Base-by-base conservation (phyloP, 1,140 invertebrate genomes). In the Aphidius gifuensis region DNA sequence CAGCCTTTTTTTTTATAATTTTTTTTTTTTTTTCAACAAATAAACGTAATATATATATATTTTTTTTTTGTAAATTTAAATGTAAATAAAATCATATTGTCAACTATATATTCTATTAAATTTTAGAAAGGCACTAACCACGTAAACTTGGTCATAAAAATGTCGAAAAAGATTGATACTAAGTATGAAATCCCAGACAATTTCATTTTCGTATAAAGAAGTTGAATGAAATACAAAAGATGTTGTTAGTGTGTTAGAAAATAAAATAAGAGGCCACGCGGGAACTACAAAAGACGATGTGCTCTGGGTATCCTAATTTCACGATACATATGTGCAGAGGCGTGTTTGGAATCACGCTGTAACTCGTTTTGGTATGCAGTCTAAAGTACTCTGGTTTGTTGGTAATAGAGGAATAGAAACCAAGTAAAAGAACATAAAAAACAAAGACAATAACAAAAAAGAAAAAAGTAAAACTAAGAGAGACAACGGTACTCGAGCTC, bases 281-380 rank as follows among this genome's bases (percentile, higher is more conserved):
- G 64, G 69, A 59, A 71, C 69, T 73, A 74, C 67, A 73, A 71
- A 58, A 74, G 72, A 64, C 72, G 72, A 67, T 48, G 9, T 9
- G 9, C 9, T 39, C 38, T 9, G 11, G 11, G 32, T 39, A 53
- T 11, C 38, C 11, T 80, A 80, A 81, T 81, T 71, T 70, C 53
- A 61, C 73, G 67, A 78, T 81, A 79, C 76, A 76, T 80, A 80
- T 80, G 78, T 79, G 71, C 67, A 48, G 68, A 59, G 74, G 73
- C 55, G 64, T 39, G 7, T 55, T 42, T 39, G 39, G 46, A 43
- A 61, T 53, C 7, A 44, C 46, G 46, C 48, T 32, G 51, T 51
- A 49, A 59, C 11, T 43, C 46, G 49, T 58, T 61, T 69, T 68
- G 63, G 66, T 72, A 71, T 73, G 69, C 71, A 71, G 69, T 50